Percentiles rank a stretch among this genome's conserved stretches.
These are phyloP conservation scores for Pissodes strobi DNA, from an alignment of 1,140 invertebrate genomes.

Conservation along the genomic window DNA sequence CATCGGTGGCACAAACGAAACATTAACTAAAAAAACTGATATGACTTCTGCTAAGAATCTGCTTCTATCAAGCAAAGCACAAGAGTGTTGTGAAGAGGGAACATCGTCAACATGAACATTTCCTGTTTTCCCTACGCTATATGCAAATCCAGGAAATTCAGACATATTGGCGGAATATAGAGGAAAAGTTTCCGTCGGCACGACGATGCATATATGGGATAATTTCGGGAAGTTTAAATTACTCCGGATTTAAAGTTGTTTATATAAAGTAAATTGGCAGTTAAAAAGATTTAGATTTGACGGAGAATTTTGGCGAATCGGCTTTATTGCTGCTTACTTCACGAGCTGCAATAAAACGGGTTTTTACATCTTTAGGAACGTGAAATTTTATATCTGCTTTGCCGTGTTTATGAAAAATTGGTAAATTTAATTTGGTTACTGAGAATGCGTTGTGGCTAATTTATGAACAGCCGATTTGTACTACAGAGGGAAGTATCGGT, in stretches of 20 bases:
- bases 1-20: too few species aligned
- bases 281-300: slow-evolving; percentile 13
- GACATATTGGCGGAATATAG: slow-evolving; percentile 22
- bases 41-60: too few species aligned
- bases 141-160: slow-evolving; percentile 12
- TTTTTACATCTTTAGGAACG: too few species aligned
- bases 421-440: too few species aligned
- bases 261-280: slow-evolving; percentile 15
- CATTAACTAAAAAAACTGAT: too few species aligned
- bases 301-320: slow-evolving; percentile 6
- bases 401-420: too few species aligned
- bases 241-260: slow-evolving; percentile 21
- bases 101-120: slow-evolving; percentile 2
- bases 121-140: slow-evolving; percentile 4
- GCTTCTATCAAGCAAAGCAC: too few species aligned
- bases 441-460: too few species aligned
- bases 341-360: too few species aligned
- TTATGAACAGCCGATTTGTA: too few species aligned
- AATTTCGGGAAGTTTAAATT: slow-evolving; percentile 20
- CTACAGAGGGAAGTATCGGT: too few species aligned
- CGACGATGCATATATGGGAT: slow-evolving; percentile 8
- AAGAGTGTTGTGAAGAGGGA: not conserved
- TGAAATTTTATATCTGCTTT: too few species aligned
- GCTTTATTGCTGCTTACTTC: not conserved
- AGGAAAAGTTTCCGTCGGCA: slow-evolving; percentile 16